Evolutionary conservation across 1,140 invertebrate genomes (phyloP), one percentile per base, ranked within the genome.

Genomic region (Teleogryllus occipitalis): DNA sequence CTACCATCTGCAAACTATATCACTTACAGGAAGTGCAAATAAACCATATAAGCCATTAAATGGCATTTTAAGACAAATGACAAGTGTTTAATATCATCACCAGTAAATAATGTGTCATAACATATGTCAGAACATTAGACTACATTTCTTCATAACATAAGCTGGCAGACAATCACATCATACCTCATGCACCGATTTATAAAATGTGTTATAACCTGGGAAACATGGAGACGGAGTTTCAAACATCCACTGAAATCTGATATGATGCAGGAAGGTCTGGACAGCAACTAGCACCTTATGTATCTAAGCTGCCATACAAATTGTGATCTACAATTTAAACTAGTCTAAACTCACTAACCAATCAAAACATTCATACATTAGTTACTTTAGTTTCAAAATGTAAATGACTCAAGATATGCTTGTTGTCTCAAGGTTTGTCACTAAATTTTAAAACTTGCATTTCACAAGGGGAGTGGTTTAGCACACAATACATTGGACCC

Each of bases 191-290:
- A 65, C 54, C 54, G 18, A 65, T 65, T 65, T 65, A 65, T 65
- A 65, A 65, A 65, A 65, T 65, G 18, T 65, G 54, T 65, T 65
- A 65, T 65, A 65, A 65, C 54, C 54, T 65, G 54, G 54, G 54
- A 65, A 65, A 65, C 54, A 65, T 65, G 54, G 54, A 65, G 54
- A 65, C 54, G 54, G 54, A 65, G 54, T 65, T 65, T 65, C 54
- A 65, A 65, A 65, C 54, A 65, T 65, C 54, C 54, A 65, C 54
- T 65, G 54, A 65, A 65, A 65, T 77, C 48, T 77, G 76, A 77
- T 77, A 77, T 77, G 76, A 77, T 77, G 76, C 47, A 12, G 75
- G 76, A 77, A 77, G 76, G 76, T 77, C 18, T 77, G 46, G 47
- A 77, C 76, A 49, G 47, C 76, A 48, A 48, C 76, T 77, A 77